Evolutionary conservation across 2,113 vertebrate genomes (phyloP), one percentile per base, ranked within the genome.

Genomic region (Tor tambroides): DNA sequence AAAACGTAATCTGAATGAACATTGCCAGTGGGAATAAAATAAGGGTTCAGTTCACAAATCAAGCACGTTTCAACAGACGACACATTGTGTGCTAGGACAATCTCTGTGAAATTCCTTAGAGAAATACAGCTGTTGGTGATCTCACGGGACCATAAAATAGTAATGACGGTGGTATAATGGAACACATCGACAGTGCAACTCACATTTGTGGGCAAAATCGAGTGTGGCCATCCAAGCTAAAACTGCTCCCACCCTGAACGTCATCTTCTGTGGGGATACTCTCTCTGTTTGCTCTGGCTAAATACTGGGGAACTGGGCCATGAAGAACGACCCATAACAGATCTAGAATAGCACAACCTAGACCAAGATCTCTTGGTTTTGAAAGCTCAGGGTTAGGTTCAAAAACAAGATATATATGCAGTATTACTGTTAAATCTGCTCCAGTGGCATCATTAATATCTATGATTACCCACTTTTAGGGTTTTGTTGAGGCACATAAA

Each of bases 101-200:
- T 83, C 59, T 81, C 56, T 63, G 67, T 83, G 26, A 81, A 80
- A 80, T 75, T 32, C 76, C 61, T n/a, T 54, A 35, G 41, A 79
- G 78, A 75, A 87, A 86, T 67, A 26, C 30, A 84, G 76, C 56
- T 86, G 78, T 56, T 86, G 67, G 90, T 93, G 92, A 94, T 89
- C 93, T 94, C 93, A 92, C 80, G 88, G 91, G 93, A 92, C 87
- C 88, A 87, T 94, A 91, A 92, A 91, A 89, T 86, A 91, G 41
- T 91, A 87, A 89, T 86, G 76, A 86, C 85, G 30, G 69, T 91
- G 89, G 87, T 90, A 94, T 93, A 93, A 93, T 91, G 85, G 91
- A 94, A 92, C 26, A 89, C 56, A 89, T 81, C 92, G 91, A 93
- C 92, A 92, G 87, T 89, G 85, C 89, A 88, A 71, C 61, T 77